Evolutionary conservation across 2,888 invertebrate genomes (phyloP).

Genomic region (Tinea trinotella): DNA sequence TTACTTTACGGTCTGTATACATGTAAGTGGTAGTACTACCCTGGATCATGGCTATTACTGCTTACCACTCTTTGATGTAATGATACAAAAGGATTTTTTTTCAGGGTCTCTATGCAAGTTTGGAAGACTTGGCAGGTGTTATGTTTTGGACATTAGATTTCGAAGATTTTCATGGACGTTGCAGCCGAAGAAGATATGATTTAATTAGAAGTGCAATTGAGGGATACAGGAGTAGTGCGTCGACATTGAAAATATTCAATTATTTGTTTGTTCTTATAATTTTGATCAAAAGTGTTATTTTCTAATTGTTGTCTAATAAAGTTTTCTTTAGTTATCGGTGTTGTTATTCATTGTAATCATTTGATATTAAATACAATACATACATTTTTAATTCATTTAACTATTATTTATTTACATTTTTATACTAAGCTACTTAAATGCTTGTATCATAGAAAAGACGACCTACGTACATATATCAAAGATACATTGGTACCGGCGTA

Average conservation of each 20-base stretch:
- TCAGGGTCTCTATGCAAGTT: slow-evolving; percentile 24
- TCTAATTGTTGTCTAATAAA: neutral
- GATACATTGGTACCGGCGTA: no score
- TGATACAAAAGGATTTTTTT: no score
- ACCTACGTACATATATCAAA: no score
- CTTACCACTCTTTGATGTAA: no score
- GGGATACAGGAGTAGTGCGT: slow-evolving; percentile 22
- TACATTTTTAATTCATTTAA: no score
- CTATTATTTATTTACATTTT: no score
- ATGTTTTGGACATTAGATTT: slow-evolving; percentile 82
- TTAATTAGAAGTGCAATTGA: slow-evolving; percentile 42
- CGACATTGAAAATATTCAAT: neutral
- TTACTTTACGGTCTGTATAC: no score
- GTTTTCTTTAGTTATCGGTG: neutral
- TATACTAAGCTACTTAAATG: no score
- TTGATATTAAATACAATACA: no score
- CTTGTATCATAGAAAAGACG: no score
- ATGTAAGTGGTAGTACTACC: no score
- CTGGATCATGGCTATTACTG: no score
- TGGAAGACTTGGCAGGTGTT: slow-evolving; percentile 63
- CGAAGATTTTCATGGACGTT: slow-evolving; percentile 75
- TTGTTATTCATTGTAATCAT: neutral
- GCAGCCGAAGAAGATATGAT: slow-evolving; percentile 63
- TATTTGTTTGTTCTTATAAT: neutral
- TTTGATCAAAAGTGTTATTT: neutral